Evolutionary conservation across 1,140 invertebrate genomes (phyloP), one percentile per base, ranked within the genome.

Genomic region (Trichonephila inaurata): DNA sequence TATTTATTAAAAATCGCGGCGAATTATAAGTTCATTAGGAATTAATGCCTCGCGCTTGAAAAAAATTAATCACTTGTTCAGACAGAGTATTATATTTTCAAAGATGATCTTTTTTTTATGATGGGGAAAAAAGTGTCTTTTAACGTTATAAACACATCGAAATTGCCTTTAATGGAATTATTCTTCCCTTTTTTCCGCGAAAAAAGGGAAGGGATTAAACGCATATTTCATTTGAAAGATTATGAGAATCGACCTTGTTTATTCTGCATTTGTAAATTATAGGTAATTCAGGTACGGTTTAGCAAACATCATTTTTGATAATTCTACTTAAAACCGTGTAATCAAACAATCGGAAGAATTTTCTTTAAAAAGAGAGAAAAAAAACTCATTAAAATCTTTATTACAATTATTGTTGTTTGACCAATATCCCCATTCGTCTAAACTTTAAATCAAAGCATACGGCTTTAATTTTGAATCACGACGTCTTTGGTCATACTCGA

Each of bases 21-120:
- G 86, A 93, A 93, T 93, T 93, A 93, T 81, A 93, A 81, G 51
- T 93, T 93, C 92, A 88, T 93, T 93, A 93, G 33, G 64, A 93
- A 93, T 93, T 93, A 88, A 93, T 81, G 92, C 92, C 24, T 24
- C 40, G 19, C 33, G 28, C n/a, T n/a, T 85, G 58, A 58, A 92
- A 86, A 92, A 92, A 87, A 77, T 92, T 92, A 87, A 83, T 87
- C 83, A 72, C 51, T 83, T 83, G 51, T 33, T 62, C 86, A 81
- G 64, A 69, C 66, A 33, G 18, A 28, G 85, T 61, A 86, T 92
- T 86, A 93, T 88, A 72, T 93, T 66, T 87, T 93, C 62, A 89
- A 86, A 88, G 21, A 72, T 86, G n/a, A 33, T 44, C 61, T 87
- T 93, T 93, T 93, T 69, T 87, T 28, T 60, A 28, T 10, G 21